Percentiles rank a stretch among this genome's conserved stretches.
Conservation (phyloP, 2,797 vertebrate species). For the Crocodylus rhombifer region DNA sequence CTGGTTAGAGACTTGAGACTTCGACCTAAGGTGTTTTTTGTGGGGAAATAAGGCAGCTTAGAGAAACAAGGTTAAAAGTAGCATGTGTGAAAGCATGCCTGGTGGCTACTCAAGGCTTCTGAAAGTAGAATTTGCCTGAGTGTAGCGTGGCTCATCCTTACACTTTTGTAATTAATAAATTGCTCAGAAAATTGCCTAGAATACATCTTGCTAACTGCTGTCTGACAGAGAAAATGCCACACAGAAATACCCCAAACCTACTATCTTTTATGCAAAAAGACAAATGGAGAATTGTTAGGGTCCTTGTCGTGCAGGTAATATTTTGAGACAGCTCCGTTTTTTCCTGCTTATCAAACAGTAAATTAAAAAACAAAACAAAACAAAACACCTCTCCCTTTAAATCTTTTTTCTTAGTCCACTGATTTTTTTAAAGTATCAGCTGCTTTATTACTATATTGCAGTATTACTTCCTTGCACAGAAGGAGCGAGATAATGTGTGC, state of each 20-base stretch:
- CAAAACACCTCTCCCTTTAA: not conserved
- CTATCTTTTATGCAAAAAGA: not conserved
- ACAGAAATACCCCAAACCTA: not conserved
- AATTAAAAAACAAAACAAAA: no score
- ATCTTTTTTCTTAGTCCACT: not conserved
- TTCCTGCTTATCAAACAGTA: no score
- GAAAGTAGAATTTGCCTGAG: not conserved
- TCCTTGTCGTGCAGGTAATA: not conserved
- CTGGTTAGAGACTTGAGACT: not conserved
- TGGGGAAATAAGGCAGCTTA: not conserved
- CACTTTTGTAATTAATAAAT: not conserved
- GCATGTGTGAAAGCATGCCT: not conserved
- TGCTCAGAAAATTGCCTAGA: not conserved
- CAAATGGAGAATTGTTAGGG: not conserved
- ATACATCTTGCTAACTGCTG: rapidly evolving
- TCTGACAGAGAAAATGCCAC: not conserved
- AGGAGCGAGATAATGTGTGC: not conserved
- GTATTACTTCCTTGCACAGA: not conserved
- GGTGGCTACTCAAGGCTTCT: not conserved
- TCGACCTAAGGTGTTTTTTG: not conserved
- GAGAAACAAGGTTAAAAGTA: not conserved
- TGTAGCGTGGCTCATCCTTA: no score
- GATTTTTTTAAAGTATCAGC: not conserved
- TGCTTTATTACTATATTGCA: no score
- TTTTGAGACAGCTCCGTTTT: not conserved